Base-by-base conservation (phyloP, 2,888 invertebrate genomes). In the Ommatoiulus sabulosus region DNA sequence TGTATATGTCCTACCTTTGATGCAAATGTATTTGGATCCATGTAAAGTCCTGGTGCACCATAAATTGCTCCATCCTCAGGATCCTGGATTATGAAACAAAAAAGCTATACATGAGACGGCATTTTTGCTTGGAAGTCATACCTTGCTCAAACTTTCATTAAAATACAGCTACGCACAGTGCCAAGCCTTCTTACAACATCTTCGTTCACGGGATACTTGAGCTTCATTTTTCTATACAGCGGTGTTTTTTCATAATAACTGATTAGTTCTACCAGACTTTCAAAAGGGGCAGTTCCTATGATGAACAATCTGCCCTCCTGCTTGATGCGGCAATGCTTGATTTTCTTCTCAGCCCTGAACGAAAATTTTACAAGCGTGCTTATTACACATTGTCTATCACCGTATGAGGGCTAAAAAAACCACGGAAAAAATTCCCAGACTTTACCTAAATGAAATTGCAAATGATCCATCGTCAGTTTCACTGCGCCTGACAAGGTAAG, bases 321-420 rank as follows among this genome's bases (percentile, higher is more conserved):
- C 93, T 97, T 97, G 90, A 99, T 97, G 87, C 98, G 95, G 92
- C 99, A 99, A 92, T 99, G 99, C 93, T 99, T 99, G 90, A 99
- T 98, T 93, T 97, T 97, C 88, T 96, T 96, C 91, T 97, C 97
- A 3, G 97, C 96, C 92, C 98, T 97, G n/a, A 15, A 86, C n/a
- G n/a, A n/a, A n/a, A n/a, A n/a, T n/a, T n/a, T n/a, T n/a, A n/a
- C n/a, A n/a, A n/a, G n/a, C n/a, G n/a, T n/a, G 43, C n/a, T 84
- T 15, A 43, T 86, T 3, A 86, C 12, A 24, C n/a, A n/a, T n/a
- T n/a, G n/a, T n/a, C n/a, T n/a, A n/a, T n/a, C n/a, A n/a, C n/a
- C n/a, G n/a, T n/a, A n/a, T n/a, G n/a, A n/a, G n/a, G n/a, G n/a
- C n/a, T n/a, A n/a, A n/a, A n/a, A n/a, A n/a, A n/a, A n/a, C n/a